A percentile compares a stretch with the other conserved stretches of the same genome.
These are phyloP conservation scores for Margaritifera margaritifera DNA, from an alignment of 2,888 invertebrate genomes.

Conservation along the genomic window DNA sequence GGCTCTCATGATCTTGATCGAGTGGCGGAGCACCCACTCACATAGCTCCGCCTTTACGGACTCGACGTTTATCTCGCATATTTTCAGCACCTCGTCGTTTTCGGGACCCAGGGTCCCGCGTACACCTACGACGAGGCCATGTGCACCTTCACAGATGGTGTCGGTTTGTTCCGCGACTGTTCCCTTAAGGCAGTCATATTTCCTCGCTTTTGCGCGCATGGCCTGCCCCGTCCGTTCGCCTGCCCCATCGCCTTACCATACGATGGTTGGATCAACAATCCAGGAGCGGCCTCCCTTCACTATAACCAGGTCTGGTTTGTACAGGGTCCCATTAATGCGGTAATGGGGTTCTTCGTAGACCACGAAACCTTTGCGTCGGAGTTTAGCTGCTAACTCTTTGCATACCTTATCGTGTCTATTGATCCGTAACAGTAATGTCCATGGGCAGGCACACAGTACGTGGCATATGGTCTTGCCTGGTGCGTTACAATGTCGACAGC, in stretches of 20 bases:
- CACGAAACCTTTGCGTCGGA: not conserved
- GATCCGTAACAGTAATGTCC: conserved; percentile 6
- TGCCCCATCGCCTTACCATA: not conserved
- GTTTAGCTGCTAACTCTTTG: not conserved
- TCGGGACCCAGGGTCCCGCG: too few relatives aligned
- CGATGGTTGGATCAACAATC: conserved; percentile 3
- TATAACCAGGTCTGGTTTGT: conserved; percentile 1
- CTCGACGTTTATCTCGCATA: too few relatives aligned
- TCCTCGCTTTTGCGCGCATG: not conserved
- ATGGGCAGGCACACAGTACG: conserved; percentile 9
- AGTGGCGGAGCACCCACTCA: too few relatives aligned
- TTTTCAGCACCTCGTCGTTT: too few relatives aligned
- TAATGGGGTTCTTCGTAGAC: not conserved
- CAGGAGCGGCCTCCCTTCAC: not conserved
- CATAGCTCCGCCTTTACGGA: too few relatives aligned
- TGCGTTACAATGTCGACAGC: conserved; percentile 2
- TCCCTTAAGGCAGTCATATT: not conserved
- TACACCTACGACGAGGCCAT: too few relatives aligned
- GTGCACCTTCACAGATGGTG: too few relatives aligned
- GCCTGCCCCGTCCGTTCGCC: not conserved
- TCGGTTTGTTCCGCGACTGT: too few relatives aligned
- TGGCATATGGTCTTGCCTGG: conserved; percentile 11
- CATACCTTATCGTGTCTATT: conserved; percentile 1
- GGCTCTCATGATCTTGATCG: too few relatives aligned
- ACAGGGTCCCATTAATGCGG: not conserved